These are phyloP conservation scores for Darevskia nairensis DNA, from an alignment of 2,797 vertebrate species.

Conservation along the genomic window DNA sequence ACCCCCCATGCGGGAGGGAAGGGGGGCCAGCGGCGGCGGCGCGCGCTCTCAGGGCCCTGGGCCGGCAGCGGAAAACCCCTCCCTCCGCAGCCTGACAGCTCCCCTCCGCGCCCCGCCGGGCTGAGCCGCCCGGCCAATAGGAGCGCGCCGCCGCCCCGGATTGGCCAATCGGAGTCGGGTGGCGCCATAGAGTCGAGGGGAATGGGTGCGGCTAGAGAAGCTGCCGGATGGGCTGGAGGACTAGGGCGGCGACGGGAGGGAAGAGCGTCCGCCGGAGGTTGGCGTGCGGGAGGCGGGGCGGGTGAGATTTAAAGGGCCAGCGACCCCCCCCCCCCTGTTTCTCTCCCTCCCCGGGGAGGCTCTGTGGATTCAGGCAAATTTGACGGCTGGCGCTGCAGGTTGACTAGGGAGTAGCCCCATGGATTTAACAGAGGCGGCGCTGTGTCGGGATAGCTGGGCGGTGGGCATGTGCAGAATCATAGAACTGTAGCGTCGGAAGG, in stretches of 20 bases:
- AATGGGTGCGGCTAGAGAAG: conserved; percentile 8
- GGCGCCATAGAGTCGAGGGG: not conserved
- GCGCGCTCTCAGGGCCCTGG: not conserved
- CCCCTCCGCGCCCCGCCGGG: not conserved
- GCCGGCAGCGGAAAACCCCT: conserved; percentile 30
- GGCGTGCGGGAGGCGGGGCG: not conserved
- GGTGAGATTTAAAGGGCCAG: not conserved
- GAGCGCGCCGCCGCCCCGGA: not conserved
- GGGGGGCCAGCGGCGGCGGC: not conserved
- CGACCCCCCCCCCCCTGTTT: no score
- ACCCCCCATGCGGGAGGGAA: not conserved
- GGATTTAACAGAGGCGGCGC: no score
- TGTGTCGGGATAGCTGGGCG: no score
- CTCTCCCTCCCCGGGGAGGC: no score
- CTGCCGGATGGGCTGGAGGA: not conserved
- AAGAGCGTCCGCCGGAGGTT: not conserved
- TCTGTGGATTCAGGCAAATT: no score
- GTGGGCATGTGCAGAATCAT: no score
- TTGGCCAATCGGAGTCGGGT: conserved; percentile 19
- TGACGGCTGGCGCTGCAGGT: no score
- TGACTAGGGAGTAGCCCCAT: no score
- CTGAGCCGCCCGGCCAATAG: not conserved
- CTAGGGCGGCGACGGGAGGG: conserved; percentile 24
- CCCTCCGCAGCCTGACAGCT: conserved; percentile 41
- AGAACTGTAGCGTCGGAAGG: no score